Base-by-base conservation (phyloP, 2,888 invertebrate species). In the Nemotelus nigrinus region DNA sequence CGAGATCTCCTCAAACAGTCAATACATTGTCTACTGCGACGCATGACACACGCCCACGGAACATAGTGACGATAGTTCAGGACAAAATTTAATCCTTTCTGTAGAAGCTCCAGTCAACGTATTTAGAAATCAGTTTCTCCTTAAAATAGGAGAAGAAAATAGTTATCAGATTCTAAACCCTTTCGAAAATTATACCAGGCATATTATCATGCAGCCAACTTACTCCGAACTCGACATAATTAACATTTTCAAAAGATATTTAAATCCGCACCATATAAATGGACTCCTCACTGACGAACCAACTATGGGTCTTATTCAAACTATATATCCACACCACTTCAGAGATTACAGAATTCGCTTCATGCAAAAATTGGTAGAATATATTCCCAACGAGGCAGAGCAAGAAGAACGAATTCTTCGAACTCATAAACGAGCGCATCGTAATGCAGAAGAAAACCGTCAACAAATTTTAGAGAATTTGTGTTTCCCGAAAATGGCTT, bases 61-160 rank as follows among this genome's bases (percentile, higher is more conserved):
- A 55, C 77, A 77, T 55, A 77, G 68, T 6, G 67, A 45, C 41
- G 77, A 68, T 5, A 68, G 77, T 45, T 77, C 68, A 41, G 53
- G 68, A 55, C 57, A 77, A 8, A 77, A 68, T 77, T 44, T 67
- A 44, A 65, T 76, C 60, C 67, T 53, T 50, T 67, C 76, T 41
- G 74, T 58, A 53, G 60, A 74, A 74, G 4, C 74, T 39, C 74
- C 74, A 57, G 39, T 74, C 5, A 74, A 77, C 58, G 7, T 58
- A 58, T 10, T 58, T n/a, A n/a, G 25, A 25, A 58, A 58, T 5
- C 58, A 58, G 2, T 2, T 58, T n/a, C 8, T 58, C 25, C 58
- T 58, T 58, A 43, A 41, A 10, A 43, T 41, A 63, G 43, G 43
- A 41, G 63, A 63, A 4, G 63, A 63, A 25, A 63, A 25, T 25